Conservation (phyloP, 2,797 vertebrate species). For the Distichodus sexfasciatus region DNA sequence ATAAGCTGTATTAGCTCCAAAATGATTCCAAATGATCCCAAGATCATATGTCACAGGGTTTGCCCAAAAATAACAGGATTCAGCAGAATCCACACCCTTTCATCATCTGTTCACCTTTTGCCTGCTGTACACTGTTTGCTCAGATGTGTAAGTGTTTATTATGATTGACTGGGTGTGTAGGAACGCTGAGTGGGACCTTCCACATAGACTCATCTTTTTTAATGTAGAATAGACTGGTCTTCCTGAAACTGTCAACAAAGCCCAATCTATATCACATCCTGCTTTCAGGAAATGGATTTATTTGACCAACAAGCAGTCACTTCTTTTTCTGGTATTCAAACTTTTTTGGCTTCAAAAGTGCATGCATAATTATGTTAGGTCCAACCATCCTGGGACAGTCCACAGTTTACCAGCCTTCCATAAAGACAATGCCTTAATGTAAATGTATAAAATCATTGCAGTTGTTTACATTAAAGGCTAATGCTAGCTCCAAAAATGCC, state of each 20-base stretch:
- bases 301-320: too few species aligned
- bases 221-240: neutral
- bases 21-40: slow-evolving; percentile 18
- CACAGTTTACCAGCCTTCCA: too few species aligned
- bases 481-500: too few species aligned
- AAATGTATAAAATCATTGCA: too few species aligned
- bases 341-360: too few species aligned
- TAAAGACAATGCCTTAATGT: too few species aligned
- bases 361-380: too few species aligned
- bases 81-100: slow-evolving; percentile 8
- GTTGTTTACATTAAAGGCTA: too few species aligned
- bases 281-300: neutral
- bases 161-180: neutral
- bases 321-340: too few species aligned
- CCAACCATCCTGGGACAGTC: too few species aligned
- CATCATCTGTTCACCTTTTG: slow-evolving; percentile 49
- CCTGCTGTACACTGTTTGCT: slow-evolving; percentile 59
- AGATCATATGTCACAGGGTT: slow-evolving; percentile 52
- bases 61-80: slow-evolving; percentile 55
- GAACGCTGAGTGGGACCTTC: neutral
- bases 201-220: neutral
- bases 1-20: slow-evolving; percentile 52
- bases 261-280: neutral
- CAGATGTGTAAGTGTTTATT: slow-evolving; percentile 63
- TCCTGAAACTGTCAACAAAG: neutral